Evolutionary conservation across 2,888 invertebrate species (phyloP).

Genomic region (Ephialtes manifestator): DNA sequence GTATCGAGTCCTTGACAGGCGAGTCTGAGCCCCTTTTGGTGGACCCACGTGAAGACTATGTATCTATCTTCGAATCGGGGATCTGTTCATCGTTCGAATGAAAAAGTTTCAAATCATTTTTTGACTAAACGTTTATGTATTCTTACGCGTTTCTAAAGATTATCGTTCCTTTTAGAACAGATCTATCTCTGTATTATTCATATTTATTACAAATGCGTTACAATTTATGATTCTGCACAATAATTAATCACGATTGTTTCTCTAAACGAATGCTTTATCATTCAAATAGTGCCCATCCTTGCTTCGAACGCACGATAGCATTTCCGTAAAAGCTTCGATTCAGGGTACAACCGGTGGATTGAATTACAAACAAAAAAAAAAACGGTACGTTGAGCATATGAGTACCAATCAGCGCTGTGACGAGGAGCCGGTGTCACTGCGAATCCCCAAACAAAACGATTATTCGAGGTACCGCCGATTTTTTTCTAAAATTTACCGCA

Average conservation of each 20-base stretch:
- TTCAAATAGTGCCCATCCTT: too few relatives aligned
- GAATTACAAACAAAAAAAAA: conserved; percentile 35
- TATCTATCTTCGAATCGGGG: not conserved
- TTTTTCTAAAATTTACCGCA: conserved; percentile 3
- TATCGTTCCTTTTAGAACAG: too few relatives aligned
- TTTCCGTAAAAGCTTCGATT: conserved; percentile 61
- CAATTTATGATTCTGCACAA: too few relatives aligned
- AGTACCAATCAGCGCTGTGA: conserved; percentile 18
- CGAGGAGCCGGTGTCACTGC: conserved; percentile 3
- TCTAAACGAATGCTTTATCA: too few relatives aligned
- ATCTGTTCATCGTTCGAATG: too few relatives aligned
- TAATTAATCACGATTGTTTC: too few relatives aligned
- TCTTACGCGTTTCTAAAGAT: too few relatives aligned
- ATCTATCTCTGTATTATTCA: too few relatives aligned
- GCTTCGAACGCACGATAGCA: conserved; percentile 9
- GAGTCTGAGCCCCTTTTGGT: conserved; percentile 32
- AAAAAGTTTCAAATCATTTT: too few relatives aligned
- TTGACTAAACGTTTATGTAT: too few relatives aligned
- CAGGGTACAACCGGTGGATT: conserved; percentile 62
- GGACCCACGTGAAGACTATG: conserved; percentile 52
- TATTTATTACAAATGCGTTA: too few relatives aligned
- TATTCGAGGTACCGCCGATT: not conserved
- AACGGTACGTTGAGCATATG: conserved; percentile 16
- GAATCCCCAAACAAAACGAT: conserved; percentile 21
- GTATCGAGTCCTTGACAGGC: conserved; percentile 38